Conservation (phyloP, 2,888 invertebrate genomes). For the Zaprionus obscuricornis region DNA sequence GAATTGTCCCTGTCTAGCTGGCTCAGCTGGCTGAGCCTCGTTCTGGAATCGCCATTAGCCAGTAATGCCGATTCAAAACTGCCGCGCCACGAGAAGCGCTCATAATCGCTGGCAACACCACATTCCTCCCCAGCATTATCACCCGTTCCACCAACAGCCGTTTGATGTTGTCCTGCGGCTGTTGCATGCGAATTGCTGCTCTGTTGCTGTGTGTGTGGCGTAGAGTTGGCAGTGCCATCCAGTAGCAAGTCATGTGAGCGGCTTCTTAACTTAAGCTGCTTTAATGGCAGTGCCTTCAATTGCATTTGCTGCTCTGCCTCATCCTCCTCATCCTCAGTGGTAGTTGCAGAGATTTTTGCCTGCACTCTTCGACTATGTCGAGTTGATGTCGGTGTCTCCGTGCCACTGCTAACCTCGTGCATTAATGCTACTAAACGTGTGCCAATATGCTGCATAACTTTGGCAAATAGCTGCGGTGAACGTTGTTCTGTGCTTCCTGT, state of each 20-base stretch:
- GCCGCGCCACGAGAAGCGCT: slow-evolving; percentile 95
- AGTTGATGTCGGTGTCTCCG: slow-evolving; percentile 85
- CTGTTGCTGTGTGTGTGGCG: slow-evolving; percentile 28
- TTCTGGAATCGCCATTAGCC: slow-evolving; percentile 92
- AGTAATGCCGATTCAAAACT: slow-evolving; percentile 96
- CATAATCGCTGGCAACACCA: slow-evolving; percentile 93
- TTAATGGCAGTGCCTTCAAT: slow-evolving; percentile 56
- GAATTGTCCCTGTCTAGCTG: slow-evolving; percentile 87
- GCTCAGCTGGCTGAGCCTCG: slow-evolving; percentile 88
- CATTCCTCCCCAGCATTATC: slow-evolving; percentile 85
- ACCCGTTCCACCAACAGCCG: slow-evolving; percentile 84
- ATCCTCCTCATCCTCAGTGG: slow-evolving; percentile 82
- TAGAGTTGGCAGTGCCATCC: slow-evolving; percentile 82
- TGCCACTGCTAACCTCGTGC: slow-evolving; percentile 94
- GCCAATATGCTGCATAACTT: slow-evolving; percentile 96
- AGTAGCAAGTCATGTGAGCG: slow-evolving; percentile 92
- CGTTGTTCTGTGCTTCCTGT: slow-evolving; percentile 84
- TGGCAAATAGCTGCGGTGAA: slow-evolving; percentile 93
- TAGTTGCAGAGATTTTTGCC: slow-evolving; percentile 85
- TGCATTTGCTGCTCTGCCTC: slow-evolving; percentile 77
- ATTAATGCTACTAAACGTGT: slow-evolving; percentile 93
- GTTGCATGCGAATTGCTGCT: slow-evolving; percentile 19
- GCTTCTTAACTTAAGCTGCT: slow-evolving; percentile 84
- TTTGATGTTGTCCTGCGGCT: slow-evolving; percentile 30
- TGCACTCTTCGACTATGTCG: slow-evolving; percentile 86